Evolutionary conservation across 2,797 vertebrate genomes (phyloP).

Genomic region (Nannoperca australis): DNA sequence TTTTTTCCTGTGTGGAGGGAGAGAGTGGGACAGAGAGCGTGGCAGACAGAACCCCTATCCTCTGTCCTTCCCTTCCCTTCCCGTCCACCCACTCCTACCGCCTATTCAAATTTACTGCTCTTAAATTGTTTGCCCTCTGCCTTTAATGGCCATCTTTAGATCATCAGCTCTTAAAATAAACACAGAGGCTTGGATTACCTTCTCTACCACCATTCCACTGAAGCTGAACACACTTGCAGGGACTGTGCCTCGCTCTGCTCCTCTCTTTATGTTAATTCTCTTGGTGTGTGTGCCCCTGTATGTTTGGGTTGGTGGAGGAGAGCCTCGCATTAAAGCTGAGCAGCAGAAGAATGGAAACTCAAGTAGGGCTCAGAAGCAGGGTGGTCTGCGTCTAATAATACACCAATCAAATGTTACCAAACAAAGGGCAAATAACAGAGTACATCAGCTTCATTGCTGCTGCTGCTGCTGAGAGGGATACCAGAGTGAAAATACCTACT

Average conservation of each 20-base stretch:
- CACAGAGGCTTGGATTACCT: constrained; percentile 70
- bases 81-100: constrained; percentile 43
- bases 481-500: constrained; percentile 34
- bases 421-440: constrained; percentile 65
- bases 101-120: constrained; percentile 74
- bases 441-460: constrained; percentile 42
- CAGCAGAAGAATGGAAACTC: constrained; percentile 77
- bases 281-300: constrained; percentile 14
- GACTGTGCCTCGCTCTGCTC: constrained; percentile 1
- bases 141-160: constrained; percentile 79
- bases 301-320: constrained; percentile 65
- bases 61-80: constrained; percentile 20
- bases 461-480: constrained; percentile 20
- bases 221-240: constrained; percentile 48
- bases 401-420: constrained; percentile 73
- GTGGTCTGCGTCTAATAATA: constrained; percentile 79
- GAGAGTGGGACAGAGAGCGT: constrained; percentile 44
- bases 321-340: constrained; percentile 60
- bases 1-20: constrained; percentile 28
- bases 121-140: constrained; percentile 77
- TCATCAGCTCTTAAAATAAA: constrained; percentile 83
- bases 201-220: constrained; percentile 57
- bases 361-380: constrained; percentile 64
- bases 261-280: constrained; percentile 36
- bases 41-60: constrained; percentile 35